Evolutionary conservation across 2,888 invertebrate genomes (phyloP).

Genomic region (Scrobipalpa atriplicella): DNA sequence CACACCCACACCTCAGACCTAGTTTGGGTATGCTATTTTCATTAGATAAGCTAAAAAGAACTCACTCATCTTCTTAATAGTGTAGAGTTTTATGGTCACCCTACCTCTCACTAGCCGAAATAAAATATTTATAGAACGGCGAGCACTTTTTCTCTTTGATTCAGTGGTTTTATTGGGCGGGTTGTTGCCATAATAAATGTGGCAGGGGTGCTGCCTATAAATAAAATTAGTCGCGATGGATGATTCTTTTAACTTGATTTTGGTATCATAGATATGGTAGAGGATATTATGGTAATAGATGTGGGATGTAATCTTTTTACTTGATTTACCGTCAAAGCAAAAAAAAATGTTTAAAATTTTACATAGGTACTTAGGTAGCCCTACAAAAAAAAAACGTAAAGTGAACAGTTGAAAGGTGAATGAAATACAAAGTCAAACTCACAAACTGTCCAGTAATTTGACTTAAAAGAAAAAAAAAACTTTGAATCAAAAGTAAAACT

Average conservation of each 20-base stretch:
- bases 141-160: slow-evolving; percentile 82
- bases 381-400: too few species aligned
- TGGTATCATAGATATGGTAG: slow-evolving; percentile 44
- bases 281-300: slow-evolving; percentile 35
- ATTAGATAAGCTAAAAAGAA: too few species aligned
- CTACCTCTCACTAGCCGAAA: slow-evolving; percentile 79
- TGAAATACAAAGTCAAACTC: too few species aligned
- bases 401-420: too few species aligned
- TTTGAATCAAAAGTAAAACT: not conserved
- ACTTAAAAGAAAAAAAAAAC: not conserved
- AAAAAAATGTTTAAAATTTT: too few species aligned
- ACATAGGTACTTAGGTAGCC: too few species aligned
- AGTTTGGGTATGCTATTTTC: too few species aligned
- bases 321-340: too few species aligned
- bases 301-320: too few species aligned
- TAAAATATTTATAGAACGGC: slow-evolving; percentile 80
- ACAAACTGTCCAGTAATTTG: not conserved
- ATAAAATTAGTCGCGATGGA: slow-evolving; percentile 79
- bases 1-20: too few species aligned
- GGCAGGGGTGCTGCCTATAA: slow-evolving; percentile 66
- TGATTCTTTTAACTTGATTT: slow-evolving; percentile 60
- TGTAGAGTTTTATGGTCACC: slow-evolving; percentile 43
- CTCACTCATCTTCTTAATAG: not conserved
- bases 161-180: slow-evolving; percentile 81
- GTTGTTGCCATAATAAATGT: slow-evolving; percentile 77